These are phyloP conservation scores for Pituophis catenifer DNA, from an alignment of 2,113 vertebrate genomes.

Conservation along the genomic window DNA sequence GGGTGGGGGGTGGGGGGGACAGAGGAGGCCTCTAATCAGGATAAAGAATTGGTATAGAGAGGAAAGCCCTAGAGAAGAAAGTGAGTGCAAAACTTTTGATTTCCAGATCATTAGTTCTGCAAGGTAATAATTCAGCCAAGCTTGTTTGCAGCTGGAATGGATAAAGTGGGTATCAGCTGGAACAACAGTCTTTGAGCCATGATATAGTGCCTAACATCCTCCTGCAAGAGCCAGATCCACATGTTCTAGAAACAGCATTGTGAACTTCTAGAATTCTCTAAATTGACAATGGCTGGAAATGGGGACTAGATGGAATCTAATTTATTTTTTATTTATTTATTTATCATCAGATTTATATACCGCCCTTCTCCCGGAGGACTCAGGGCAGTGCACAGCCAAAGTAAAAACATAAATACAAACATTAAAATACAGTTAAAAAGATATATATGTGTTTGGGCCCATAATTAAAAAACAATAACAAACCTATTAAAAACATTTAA, in stretches of 20 bases:
- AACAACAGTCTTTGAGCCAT: background rate
- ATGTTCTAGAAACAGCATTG: background rate
- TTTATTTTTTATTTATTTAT: too few species aligned
- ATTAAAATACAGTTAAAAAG: too few species aligned
- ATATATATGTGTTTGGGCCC: too few species aligned
- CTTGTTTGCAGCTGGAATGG: background rate
- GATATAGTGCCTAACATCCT: too few species aligned
- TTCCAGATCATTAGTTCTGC: conserved; percentile 22
- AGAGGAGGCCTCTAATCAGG: background rate
- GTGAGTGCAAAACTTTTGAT: conserved; percentile 12
- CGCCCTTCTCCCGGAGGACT: too few species aligned
- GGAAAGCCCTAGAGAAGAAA: background rate
- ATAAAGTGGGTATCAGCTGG: background rate
- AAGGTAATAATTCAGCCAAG: background rate
- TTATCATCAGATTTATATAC: too few species aligned
- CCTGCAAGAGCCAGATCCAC: background rate
- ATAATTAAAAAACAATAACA: too few species aligned
- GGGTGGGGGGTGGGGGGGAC: too few species aligned
- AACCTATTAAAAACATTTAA: too few species aligned
- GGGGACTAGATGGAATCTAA: background rate
- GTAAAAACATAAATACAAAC: too few species aligned
- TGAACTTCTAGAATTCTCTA: background rate
- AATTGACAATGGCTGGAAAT: background rate
- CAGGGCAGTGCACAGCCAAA: too few species aligned
- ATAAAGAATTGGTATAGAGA: background rate